phyloP scores from a whole-genome alignment of 2,113 vertebrate genomes.

The Lanius collurio region DNA sequence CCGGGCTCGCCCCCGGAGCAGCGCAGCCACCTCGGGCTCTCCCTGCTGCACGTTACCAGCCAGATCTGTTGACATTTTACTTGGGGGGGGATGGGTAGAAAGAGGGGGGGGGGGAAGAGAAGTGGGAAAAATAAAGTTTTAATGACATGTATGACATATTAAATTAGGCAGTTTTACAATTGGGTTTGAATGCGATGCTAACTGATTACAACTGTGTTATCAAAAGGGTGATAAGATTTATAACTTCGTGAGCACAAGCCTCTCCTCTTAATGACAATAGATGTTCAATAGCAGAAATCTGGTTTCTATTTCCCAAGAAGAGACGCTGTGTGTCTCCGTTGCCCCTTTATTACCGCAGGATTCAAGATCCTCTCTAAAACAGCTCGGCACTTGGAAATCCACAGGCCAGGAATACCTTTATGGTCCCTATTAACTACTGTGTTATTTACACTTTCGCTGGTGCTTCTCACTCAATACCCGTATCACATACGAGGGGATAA shows the following conservation, averaged over 20 bases:
- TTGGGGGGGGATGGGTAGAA: neutral
- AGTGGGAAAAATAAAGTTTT: constrained; percentile 64
- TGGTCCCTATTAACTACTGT: constrained; percentile 59
- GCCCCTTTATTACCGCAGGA: constrained; percentile 48
- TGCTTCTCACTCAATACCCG: constrained; percentile 51
- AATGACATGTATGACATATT: constrained; percentile 75
- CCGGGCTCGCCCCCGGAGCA: neutral
- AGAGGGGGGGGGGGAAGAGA: neutral
- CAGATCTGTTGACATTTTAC: constrained; percentile 51
- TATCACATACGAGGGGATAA: constrained; percentile 37
- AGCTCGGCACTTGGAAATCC: constrained; percentile 58
- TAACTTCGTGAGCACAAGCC: constrained; percentile 73
- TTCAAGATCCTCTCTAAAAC: constrained; percentile 53
- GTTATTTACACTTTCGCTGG: constrained; percentile 62
- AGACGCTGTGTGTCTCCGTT: constrained; percentile 63
- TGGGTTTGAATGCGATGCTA: constrained; percentile 70
- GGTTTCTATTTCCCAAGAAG: constrained; percentile 68
- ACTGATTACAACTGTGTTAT: constrained; percentile 80
- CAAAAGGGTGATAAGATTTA: constrained; percentile 79
- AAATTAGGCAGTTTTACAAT: constrained; percentile 77
- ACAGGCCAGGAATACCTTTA: constrained; percentile 66
- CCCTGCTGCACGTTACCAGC: constrained; percentile 6
- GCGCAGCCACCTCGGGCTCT: neutral
- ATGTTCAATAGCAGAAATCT: constrained; percentile 65
- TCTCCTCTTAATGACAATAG: constrained; percentile 70